These are phyloP conservation scores for Hybos culiciformis DNA, from an alignment of 2,888 invertebrate species.

Conservation along the genomic window DNA sequence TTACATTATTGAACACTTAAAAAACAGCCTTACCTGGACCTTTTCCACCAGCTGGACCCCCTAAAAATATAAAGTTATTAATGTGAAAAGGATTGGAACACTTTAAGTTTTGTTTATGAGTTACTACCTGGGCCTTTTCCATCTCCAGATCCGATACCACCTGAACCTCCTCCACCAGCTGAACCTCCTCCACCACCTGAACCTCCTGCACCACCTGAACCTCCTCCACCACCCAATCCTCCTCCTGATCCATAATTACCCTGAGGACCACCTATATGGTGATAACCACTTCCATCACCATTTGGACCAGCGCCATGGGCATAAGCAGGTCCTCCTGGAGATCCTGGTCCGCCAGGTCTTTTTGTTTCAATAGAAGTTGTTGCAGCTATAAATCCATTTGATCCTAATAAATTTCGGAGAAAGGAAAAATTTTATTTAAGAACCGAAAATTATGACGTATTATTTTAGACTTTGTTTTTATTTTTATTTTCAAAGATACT, in stretches of 20 bases:
- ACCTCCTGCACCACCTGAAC: slow-evolving; percentile 20
- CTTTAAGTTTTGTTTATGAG: no score
- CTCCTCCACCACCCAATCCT: slow-evolving; percentile 21
- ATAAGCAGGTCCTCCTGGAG: slow-evolving; percentile 10
- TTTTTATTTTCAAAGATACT: no score
- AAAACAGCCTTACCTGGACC: no score
- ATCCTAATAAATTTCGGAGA: slow-evolving; percentile 4
- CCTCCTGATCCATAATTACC: slow-evolving; percentile 17
- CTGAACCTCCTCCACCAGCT: slow-evolving; percentile 20
- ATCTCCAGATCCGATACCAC: no score
- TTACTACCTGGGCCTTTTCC: slow-evolving; percentile 26
- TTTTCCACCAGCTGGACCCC: no score
- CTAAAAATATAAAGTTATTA: no score
- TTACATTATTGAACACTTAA: no score
- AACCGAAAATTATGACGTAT: no score
- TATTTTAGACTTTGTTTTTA: no score
- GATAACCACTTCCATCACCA: slow-evolving; percentile 12
- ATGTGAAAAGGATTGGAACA: no score
- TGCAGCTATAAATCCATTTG: slow-evolving; percentile 10
- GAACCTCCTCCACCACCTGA: slow-evolving; percentile 12
- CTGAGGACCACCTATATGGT: slow-evolving; percentile 11
- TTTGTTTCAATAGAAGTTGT: slow-evolving; percentile 8
- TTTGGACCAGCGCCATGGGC: slow-evolving; percentile 11
- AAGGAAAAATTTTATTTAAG: no score
- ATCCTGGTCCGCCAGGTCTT: slow-evolving; percentile 1